Percentiles rank a stretch among this genome's conserved stretches.
Conservation (phyloP, 1,140 invertebrate genomes). For the Drosophila carrolli region DNA sequence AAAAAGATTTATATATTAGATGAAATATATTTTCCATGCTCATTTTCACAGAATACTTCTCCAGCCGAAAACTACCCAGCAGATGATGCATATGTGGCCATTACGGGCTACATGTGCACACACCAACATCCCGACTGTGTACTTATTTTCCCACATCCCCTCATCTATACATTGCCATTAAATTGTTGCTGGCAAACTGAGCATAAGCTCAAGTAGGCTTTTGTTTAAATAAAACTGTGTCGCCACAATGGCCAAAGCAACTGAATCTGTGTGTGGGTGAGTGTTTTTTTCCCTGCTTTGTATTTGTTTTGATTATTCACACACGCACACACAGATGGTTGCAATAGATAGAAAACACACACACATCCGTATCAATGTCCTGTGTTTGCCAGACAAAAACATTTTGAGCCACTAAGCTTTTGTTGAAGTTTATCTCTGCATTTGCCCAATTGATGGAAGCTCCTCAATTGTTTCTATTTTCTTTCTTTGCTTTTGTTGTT, state of each 20-base stretch:
- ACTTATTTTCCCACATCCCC: neutral
- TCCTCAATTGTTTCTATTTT: slow-evolving; percentile 38
- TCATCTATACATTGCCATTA: slow-evolving; percentile 34
- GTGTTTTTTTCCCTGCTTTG: slow-evolving; percentile 21
- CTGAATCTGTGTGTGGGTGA: slow-evolving; percentile 39
- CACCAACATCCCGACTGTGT: slow-evolving; percentile 8
- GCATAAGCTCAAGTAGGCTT: slow-evolving; percentile 75
- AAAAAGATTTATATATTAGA: neutral
- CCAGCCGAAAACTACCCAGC: neutral
- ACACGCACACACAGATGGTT: slow-evolving; percentile 29
- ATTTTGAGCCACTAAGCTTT: slow-evolving; percentile 78
- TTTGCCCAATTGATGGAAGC: slow-evolving; percentile 73
- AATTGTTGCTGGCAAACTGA: slow-evolving; percentile 66
- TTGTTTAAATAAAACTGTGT: slow-evolving; percentile 80
- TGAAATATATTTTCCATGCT: neutral
- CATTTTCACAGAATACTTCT: neutral
- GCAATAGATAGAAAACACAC: slow-evolving; percentile 39
- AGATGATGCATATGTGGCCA: slow-evolving; percentile 17
- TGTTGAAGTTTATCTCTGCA: slow-evolving; percentile 79
- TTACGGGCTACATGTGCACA: slow-evolving; percentile 14
- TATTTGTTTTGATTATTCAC: slow-evolving; percentile 77
- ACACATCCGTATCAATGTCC: slow-evolving; percentile 48
- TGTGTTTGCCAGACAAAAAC: slow-evolving; percentile 70
- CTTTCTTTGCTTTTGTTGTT: slow-evolving; percentile 9
- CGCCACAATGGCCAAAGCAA: slow-evolving; percentile 57